These are phyloP conservation scores for Rallus crepitans DNA, from an alignment of 2,797 vertebrate genomes.

Conservation along the genomic window DNA sequence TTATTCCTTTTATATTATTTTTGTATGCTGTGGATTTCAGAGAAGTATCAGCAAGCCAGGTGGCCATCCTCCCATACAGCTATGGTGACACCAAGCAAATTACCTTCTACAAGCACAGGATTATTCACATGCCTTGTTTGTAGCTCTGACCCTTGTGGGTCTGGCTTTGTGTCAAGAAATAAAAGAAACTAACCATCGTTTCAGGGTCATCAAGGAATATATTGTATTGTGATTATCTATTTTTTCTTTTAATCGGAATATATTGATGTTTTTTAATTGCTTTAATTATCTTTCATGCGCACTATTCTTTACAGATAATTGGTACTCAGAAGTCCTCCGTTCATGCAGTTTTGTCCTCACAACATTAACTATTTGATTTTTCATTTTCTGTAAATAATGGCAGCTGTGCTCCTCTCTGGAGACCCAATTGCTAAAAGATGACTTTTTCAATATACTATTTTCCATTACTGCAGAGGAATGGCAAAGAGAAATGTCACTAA, in stretches of 20 bases:
- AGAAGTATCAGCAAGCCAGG: neutral
- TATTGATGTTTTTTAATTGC: conserved; percentile 36
- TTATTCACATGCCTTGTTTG: neutral
- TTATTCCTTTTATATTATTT: neutral
- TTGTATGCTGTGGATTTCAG: neutral
- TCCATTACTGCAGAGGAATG: neutral
- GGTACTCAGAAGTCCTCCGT: conserved; percentile 1
- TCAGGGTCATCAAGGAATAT: conserved; percentile 11
- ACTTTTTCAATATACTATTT: neutral
- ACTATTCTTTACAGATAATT: conserved; percentile 26
- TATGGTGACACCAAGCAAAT: neutral
- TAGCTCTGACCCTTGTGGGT: neutral
- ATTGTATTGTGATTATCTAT: neutral
- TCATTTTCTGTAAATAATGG: conserved; percentile 61
- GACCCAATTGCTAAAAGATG: conserved; percentile 6
- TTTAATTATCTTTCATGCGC: neutral
- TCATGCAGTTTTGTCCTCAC: conserved; percentile 25
- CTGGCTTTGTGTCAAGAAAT: conserved; percentile 8
- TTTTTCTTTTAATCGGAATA: conserved; percentile 12
- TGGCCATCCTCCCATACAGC: neutral
- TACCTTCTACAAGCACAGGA: neutral
- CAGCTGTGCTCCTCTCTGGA: conserved; percentile 33
- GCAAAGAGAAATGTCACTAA: neutral
- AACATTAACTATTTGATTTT: conserved; percentile 64
- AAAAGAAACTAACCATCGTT: neutral